Percentiles rank a stretch among this genome's conserved stretches.
These are phyloP conservation scores for Peucedramus taeniatus DNA, from an alignment of 2,113 vertebrate species.

Conservation along the genomic window DNA sequence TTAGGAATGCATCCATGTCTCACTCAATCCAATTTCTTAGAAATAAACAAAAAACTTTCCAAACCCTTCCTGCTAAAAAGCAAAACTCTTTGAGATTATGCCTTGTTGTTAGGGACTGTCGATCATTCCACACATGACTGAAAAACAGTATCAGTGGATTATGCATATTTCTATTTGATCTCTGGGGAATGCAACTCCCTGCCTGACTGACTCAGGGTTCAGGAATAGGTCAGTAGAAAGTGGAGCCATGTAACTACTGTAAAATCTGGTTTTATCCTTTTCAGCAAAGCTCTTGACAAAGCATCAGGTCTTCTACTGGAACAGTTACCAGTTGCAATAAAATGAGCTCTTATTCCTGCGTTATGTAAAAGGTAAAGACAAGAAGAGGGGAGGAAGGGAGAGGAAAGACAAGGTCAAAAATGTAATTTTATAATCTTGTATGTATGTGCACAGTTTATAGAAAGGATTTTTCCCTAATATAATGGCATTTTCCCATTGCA, in stretches of 20 bases:
- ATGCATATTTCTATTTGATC: slow-evolving; percentile 61
- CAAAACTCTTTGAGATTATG: neutral
- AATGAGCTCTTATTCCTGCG: neutral
- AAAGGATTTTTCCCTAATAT: neutral
- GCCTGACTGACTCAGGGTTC: slow-evolving; percentile 55
- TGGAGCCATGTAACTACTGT: slow-evolving; percentile 38
- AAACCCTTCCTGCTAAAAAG: neutral
- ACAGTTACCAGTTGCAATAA: neutral
- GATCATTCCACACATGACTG: slow-evolving; percentile 4
- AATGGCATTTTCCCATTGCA: neutral
- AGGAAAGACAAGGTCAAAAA: neutral
- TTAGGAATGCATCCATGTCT: neutral
- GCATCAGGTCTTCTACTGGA: neutral
- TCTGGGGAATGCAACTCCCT: slow-evolving; percentile 48
- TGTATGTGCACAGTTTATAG: neutral
- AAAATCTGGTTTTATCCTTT: slow-evolving; percentile 49
- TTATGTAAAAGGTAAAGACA: neutral
- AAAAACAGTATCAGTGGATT: slow-evolving; percentile 54
- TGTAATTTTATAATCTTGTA: neutral
- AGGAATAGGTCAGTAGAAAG: slow-evolving; percentile 56
- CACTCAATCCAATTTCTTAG: neutral
- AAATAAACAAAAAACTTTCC: neutral
- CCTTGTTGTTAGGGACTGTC: neutral
- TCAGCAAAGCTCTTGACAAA: slow-evolving; percentile 1
- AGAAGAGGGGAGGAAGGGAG: neutral